Percentiles rank a stretch among this genome's conserved stretches.
These are phyloP conservation scores for Trachelus troglodyta DNA, from an alignment of 2,888 invertebrate species.

Conservation along the genomic window DNA sequence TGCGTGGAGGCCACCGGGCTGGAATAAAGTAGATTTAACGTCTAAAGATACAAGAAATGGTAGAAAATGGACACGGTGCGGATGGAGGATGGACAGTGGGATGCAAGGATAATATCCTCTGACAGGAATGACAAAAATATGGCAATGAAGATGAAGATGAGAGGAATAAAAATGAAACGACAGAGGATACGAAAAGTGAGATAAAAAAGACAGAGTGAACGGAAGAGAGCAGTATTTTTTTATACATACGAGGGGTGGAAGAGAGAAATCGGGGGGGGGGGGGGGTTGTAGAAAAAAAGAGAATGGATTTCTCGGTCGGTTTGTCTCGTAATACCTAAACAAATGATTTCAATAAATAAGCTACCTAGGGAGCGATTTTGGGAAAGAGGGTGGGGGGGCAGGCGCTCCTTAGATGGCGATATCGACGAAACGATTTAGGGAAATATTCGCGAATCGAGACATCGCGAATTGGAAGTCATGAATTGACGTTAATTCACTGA, in stretches of 20 bases:
- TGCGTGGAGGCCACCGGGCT: slow-evolving; percentile 37
- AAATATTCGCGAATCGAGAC: neutral
- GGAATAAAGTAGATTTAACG: slow-evolving; percentile 20
- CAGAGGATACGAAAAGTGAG: slow-evolving; percentile 26
- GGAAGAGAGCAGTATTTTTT: slow-evolving; percentile 36
- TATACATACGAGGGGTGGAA: slow-evolving; percentile 2
- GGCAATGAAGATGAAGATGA: neutral
- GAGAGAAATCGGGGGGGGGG: no score
- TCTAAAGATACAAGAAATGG: slow-evolving; percentile 15
- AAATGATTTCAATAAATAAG: slow-evolving; percentile 63
- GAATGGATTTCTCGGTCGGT: slow-evolving; percentile 26
- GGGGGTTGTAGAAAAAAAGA: slow-evolving; percentile 33
- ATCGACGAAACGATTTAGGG: neutral
- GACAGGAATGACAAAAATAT: neutral
- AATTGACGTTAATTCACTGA: slow-evolving; percentile 3
- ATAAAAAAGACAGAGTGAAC: slow-evolving; percentile 28
- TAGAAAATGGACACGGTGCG: slow-evolving; percentile 4
- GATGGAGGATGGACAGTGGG: neutral
- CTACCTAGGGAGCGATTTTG: slow-evolving; percentile 59
- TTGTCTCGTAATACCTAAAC: slow-evolving; percentile 49
- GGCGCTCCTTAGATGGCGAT: slow-evolving; percentile 55
- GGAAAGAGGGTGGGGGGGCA: slow-evolving; percentile 25
- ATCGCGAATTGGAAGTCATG: neutral
- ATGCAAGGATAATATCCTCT: neutral
- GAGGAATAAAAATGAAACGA: slow-evolving; percentile 22